Base-by-base conservation (phyloP, 1,140 invertebrate species). In the Achatina immaculata region DNA sequence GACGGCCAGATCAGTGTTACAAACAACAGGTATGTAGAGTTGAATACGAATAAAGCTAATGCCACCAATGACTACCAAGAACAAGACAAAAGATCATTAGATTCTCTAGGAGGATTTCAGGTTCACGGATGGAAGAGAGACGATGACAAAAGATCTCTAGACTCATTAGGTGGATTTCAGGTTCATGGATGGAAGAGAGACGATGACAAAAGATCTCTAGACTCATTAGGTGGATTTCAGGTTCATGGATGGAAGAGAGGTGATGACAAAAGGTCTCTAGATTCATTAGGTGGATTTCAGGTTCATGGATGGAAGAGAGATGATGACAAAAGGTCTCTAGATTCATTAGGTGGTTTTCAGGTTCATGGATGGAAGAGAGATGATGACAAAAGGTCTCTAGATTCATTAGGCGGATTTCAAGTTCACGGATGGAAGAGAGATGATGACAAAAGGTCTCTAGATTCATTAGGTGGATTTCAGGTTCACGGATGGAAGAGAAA, bases 401-500 rank as follows among this genome's bases (percentile, higher is more conserved):
- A 65, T 65, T 11, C 62, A n/a, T 65, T 14, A 65, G 11, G 62
- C 6, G 62, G 31, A 28, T 14, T 14, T 24, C n/a, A 11, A 14
- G 62, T 65, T 28, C n/a, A 28, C 31, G 11, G n/a, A 34, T 65
- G 62, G 62, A 28, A 65, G 62, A 28, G n/a, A 9, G 11, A 11
- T 34, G 62, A 24, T 65, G 62, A 65, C 9, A 65, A 65, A 65
- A n/a, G 62, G 9, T 28, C 24, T 14, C 31, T 65, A 28, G 62
- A 65, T 65, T 65, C 62, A 7, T 65, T 65, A 28, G 62, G 62
- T n/a, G 62, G n/a, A 11, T 65, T 65, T 34, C 62, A 65, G n/a
- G 62, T 65, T 65, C 62, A 69, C 42, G 68, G 68, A 38, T 69
- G 68, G 68, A 69, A 69, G n/a, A 69, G 24, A 28, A n/a, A 68